A percentile compares a stretch with the other conserved stretches of the same genome.
phyloP scores from a whole-genome alignment of 2,113 vertebrate species.

The Bufo bufo region DNA sequence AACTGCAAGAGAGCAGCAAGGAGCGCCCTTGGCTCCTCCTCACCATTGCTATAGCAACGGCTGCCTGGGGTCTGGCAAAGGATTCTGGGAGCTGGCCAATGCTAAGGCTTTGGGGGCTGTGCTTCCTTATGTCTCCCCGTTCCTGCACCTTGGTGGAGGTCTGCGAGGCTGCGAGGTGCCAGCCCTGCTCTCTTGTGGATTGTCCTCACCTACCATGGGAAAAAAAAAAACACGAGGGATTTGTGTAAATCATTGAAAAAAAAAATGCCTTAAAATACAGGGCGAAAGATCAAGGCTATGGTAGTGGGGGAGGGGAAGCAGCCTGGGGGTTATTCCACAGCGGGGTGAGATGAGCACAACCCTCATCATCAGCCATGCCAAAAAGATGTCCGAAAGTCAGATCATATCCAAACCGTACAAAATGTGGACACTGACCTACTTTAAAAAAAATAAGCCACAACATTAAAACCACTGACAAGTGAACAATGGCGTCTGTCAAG shows the following conservation, averaged over 20 bases:
- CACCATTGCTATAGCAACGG: background rate
- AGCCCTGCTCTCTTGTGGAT: no score
- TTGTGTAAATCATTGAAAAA: background rate
- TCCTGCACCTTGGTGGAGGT: background rate
- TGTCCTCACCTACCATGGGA: no score
- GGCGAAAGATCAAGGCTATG: background rate
- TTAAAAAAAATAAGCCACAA: no score
- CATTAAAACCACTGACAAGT: no score
- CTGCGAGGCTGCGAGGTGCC: no score
- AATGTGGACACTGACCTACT: no score
- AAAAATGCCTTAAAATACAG: background rate
- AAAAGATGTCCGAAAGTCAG: background rate
- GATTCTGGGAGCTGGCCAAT: conserved; percentile 38
- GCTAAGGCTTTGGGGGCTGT: conserved; percentile 2
- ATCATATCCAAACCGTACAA: background rate
- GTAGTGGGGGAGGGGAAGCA: background rate
- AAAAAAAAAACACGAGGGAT: background rate
- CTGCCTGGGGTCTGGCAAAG: conserved; percentile 23
- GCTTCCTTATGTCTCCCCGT: background rate
- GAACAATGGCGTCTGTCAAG: no score
- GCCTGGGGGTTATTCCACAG: background rate
- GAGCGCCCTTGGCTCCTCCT: conserved; percentile 13
- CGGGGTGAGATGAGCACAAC: background rate
- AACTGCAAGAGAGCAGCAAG: background rate
- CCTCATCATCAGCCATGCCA: background rate